Base-by-base conservation (phyloP, 37 sponge, comb jelly and placozoan genomes). In the Petrosia ficiformis region DNA sequence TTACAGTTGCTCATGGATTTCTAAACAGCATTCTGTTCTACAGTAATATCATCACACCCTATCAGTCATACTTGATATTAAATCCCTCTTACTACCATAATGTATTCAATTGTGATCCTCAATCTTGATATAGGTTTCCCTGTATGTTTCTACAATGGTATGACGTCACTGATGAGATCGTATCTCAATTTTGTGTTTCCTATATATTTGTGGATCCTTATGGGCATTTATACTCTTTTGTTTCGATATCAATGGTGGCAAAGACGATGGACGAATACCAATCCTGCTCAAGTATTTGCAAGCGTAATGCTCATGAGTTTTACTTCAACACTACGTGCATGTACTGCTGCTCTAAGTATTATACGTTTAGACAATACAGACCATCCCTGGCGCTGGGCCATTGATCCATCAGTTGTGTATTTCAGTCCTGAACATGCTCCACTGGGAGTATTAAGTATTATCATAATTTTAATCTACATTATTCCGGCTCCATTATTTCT, bases 91-190 rank as follows among this genome's bases (percentile, higher is more conserved):
- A 67, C 41, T 3, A 69, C n/a, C 37, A 68, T 24, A n/a, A 26
- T n/a, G 26, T 22, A 6, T 29, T 84, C 36, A 48, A n/a, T n/a
- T n/a, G n/a, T 69, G 4, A 63, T 43, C 44, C 54, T 86, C 10
- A 86, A 79, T 43, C 70, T 74, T 6, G 43, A 57, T 33, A 0
- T 74, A 3, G 80, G 86, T 21, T 65, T 86, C 59, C 75, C 67
- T 48, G 16, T 56, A 0, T 86, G 86, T 41, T 86, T 86, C 75
- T 86, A 73, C 57, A 54, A 74, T 79, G 80, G 80, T 0, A 84
- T 84, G 85, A 65, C 35, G 26, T n/a, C 80, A 21, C 39, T 86
- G 28, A 37, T 4, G 1, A 38, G 39, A 5, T 35, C 73, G 19
- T 66, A 41, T 25, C 70, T 86, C 0, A 16, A 48, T 19, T 67